Conservation (phyloP, 2,797 vertebrate species). For the Geotria australis region DNA sequence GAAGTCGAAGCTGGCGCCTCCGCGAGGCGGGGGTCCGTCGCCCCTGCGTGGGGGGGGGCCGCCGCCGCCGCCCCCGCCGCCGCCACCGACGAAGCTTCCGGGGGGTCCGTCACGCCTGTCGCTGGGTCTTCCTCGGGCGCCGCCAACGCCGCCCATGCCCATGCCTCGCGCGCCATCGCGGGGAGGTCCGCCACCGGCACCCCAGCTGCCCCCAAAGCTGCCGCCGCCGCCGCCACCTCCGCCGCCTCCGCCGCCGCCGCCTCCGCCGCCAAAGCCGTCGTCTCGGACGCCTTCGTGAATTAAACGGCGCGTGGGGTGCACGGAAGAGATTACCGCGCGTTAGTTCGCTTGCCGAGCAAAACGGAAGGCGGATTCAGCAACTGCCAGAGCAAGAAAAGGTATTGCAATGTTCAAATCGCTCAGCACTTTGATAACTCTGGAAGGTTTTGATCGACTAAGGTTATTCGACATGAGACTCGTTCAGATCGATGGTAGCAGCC, state of each 20-base stretch:
- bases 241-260: background rate
- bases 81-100: constrained; percentile 20
- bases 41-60: constrained; percentile 35
- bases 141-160: constrained; percentile 39
- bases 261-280: background rate
- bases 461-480: too few relatives aligned
- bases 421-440: too few relatives aligned
- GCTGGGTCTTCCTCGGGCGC: constrained; percentile 11
- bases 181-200: constrained; percentile 35
- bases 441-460: too few relatives aligned
- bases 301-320: too few relatives aligned
- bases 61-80: constrained; percentile 37
- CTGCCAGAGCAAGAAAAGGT: too few relatives aligned
- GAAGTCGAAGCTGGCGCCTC: constrained; percentile 45
- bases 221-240: background rate
- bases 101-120: constrained; percentile 14
- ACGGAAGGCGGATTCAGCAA: too few relatives aligned
- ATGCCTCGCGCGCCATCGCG: constrained; percentile 48
- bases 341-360: too few relatives aligned
- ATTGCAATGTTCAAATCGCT: too few relatives aligned
- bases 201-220: constrained; percentile 29
- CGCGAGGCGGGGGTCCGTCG: constrained; percentile 42
- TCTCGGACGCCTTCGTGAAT: background rate
- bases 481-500: too few relatives aligned
- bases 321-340: too few relatives aligned